These are phyloP conservation scores for Diphyllodes magnificus DNA, from an alignment of 2,113 vertebrate species.

Conservation along the genomic window DNA sequence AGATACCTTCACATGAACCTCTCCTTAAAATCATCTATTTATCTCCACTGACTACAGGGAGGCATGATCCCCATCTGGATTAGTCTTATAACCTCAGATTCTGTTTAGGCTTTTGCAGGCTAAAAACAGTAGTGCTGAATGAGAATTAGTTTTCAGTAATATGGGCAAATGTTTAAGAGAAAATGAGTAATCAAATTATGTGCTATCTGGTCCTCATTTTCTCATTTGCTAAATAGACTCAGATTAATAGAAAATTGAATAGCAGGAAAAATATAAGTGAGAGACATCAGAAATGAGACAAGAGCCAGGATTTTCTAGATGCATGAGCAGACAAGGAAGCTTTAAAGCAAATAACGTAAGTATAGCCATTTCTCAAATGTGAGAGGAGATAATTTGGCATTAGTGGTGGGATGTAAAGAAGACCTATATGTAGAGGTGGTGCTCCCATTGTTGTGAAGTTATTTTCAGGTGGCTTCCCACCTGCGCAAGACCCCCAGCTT, in stretches of 20 bases:
- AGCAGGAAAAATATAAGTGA: not conserved
- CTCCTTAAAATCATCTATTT: not conserved
- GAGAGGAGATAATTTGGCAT: not conserved
- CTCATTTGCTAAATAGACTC: not conserved
- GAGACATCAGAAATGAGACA: not conserved
- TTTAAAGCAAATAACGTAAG: not conserved
- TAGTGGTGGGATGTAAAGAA: not conserved
- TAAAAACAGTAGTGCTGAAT: not conserved
- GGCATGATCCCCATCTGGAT: not conserved
- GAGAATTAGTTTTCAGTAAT: not conserved
- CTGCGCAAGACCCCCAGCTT: not conserved
- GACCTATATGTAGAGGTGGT: not conserved
- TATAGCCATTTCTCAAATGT: not conserved
- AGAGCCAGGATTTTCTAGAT: not conserved
- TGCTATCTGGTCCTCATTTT: constrained; percentile 9
- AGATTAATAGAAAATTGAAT: constrained; percentile 34
- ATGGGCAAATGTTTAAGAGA: not conserved
- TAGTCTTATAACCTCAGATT: not conserved
- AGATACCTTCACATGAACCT: not conserved
- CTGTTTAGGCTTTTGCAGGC: not conserved
- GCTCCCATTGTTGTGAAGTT: not conserved
- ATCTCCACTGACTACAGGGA: not conserved
- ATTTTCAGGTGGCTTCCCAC: not conserved
- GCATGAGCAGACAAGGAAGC: not conserved
- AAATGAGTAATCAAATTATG: not conserved